phyloP scores from a whole-genome alignment of 2,113 vertebrate species.

The Myotis yumanensis region DNA sequence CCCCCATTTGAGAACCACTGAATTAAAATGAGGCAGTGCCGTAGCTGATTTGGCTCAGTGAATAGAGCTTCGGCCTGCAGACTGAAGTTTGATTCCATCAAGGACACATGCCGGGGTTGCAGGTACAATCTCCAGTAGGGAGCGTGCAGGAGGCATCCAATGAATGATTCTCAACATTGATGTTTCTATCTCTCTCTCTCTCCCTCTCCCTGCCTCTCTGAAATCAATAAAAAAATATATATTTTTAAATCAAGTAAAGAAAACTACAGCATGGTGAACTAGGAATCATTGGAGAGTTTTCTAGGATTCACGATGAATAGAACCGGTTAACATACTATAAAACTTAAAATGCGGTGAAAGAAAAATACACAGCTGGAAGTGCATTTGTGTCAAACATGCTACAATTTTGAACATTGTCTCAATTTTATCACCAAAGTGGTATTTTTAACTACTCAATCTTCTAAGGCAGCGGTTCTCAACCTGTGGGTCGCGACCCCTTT shows the following conservation, averaged over 20 bases:
- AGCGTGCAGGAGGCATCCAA: too few species aligned
- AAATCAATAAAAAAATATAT: too few species aligned
- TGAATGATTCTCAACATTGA: too few species aligned
- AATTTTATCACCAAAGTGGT: neutral
- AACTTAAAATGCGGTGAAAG: neutral
- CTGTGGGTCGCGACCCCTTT: too few species aligned
- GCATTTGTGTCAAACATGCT: neutral
- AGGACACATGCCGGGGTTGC: too few species aligned
- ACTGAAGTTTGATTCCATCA: too few species aligned
- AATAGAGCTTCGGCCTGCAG: too few species aligned
- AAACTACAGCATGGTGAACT: neutral
- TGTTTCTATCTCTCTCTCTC: too few species aligned
- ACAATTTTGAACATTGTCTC: neutral
- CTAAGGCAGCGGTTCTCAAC: neutral
- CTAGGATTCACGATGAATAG: neutral
- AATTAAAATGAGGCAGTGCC: neutral
- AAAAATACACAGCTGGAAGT: conserved; percentile 1
- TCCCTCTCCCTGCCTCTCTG: too few species aligned
- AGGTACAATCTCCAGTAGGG: too few species aligned
- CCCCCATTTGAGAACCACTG: neutral
- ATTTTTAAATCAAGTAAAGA: neutral
- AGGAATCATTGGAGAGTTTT: neutral
- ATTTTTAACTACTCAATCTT: neutral
- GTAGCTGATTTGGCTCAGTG: too few species aligned
- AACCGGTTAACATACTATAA: neutral